Base-by-base conservation (phyloP, 1,140 invertebrate genomes). In the Neodiprion fabricii region DNA sequence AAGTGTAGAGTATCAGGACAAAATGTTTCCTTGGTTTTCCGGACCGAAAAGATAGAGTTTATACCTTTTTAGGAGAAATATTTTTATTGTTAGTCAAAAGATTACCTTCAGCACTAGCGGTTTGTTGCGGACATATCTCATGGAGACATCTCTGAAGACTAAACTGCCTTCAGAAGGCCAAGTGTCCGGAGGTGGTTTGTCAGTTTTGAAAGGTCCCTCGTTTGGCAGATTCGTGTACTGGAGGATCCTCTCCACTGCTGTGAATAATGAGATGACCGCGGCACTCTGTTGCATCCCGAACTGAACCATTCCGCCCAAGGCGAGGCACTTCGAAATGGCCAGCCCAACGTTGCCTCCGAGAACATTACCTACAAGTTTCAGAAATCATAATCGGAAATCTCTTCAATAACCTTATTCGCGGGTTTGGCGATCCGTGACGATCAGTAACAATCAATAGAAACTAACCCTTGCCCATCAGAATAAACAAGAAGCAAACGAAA, bases 291-390 rank as follows among this genome's bases (percentile, higher is more conserved):
- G 89, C 74, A 97, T 92, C 7, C 94, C 95, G 91, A 94, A 95
- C 87, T 97, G 95, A 71, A 97, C 91, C 89, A 94, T 93, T 0
- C 95, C 94, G 7, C 93, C 94, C 67, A 98, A 83, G 1, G 92
- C 91, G 78, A 97, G 90, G 0, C 93, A 92, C 82, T 97, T 96
- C 0, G 95, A 95, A 73, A 98, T 93, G 0, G 94, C 94, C 17
- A 98, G 85, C 9, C 96, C 96, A 21, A 96, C 95, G 67, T 91
- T 88, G 9, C 92, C 92, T 4, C 91, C 90, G 68, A 83, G 80
- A 7, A 80, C 81, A 9, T 83, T 70, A 48, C 76, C 88, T 89
- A 47, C 11, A 77, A 61, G 11, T 61, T 12, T 61, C 11, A 40
- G 67, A 9, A 47, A 7, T 53, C 61, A 7, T 48, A 1, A 47